Conservation (phyloP, 2,888 invertebrate species). For the Orthosia gothica region DNA sequence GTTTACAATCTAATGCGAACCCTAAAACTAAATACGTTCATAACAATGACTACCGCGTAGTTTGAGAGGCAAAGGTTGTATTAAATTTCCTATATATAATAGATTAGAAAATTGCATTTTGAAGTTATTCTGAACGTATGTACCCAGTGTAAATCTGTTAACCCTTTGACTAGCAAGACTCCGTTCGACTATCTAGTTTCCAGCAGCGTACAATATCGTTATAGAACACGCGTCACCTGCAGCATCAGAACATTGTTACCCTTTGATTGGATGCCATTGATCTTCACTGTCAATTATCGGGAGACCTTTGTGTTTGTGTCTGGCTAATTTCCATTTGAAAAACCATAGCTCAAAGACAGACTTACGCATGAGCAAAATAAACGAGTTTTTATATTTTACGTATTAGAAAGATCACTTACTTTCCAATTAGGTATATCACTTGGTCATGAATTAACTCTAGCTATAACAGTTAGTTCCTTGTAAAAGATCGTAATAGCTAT, state of each 20-base stretch:
- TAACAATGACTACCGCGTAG: constrained; percentile 35
- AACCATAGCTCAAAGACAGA: neutral
- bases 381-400: constrained; percentile 44
- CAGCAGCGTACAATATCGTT: neutral
- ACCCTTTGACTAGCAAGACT: neutral
- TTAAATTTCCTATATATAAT: neutral
- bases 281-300: constrained; percentile 1
- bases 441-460: constrained; percentile 63
- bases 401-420: constrained; percentile 60
- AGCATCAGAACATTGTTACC: neutral
- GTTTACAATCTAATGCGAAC: constrained; percentile 36
- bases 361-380: constrained; percentile 11
- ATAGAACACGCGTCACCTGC: constrained; percentile 1
- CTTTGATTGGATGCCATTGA: neutral
- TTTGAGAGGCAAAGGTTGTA: neutral
- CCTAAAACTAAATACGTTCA: constrained; percentile 25
- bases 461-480: constrained; percentile 48
- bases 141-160: neutral
- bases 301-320: neutral
- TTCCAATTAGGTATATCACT: constrained; percentile 61
- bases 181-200: neutral
- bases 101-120: neutral
- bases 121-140: neutral
- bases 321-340: neutral
- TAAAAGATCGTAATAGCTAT: constrained; percentile 51